These are phyloP conservation scores for Perithous albicinctus DNA, from an alignment of 2,888 invertebrate genomes.

Conservation along the genomic window DNA sequence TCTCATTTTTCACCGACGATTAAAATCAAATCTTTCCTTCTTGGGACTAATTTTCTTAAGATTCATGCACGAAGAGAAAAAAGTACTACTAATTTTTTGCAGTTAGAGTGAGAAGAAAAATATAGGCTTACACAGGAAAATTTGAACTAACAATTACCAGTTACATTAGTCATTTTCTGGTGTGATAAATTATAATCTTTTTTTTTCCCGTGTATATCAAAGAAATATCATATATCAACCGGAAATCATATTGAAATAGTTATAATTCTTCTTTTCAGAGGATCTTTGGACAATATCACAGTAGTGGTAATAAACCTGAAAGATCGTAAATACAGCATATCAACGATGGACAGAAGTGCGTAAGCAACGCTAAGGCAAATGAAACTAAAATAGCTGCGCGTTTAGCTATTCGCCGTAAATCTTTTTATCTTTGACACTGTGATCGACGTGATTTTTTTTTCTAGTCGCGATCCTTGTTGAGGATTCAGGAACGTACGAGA, in stretches of 20 bases:
- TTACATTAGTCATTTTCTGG: too few species aligned
- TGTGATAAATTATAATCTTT: constrained; percentile 16
- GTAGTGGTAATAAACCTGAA: constrained; percentile 95
- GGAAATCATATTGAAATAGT: background rate
- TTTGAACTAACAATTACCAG: too few species aligned
- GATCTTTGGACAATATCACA: constrained; percentile 98
- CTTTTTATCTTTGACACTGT: constrained; percentile 39
- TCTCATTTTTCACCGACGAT: too few species aligned
- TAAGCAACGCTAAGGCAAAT: constrained; percentile 21
- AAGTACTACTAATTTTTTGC: too few species aligned
- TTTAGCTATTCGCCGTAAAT: background rate
- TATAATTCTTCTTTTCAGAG: constrained; percentile 85
- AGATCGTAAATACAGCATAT: constrained; percentile 83
- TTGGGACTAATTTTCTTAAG: too few species aligned
- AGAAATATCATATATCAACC: background rate
- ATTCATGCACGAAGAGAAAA: too few species aligned
- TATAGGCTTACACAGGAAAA: too few species aligned
- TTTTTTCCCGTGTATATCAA: background rate
- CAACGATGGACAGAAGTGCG: constrained; percentile 70
- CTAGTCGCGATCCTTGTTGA: constrained; percentile 60
- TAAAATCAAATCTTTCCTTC: too few species aligned
- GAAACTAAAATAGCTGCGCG: background rate
- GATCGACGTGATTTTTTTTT: constrained; percentile 59
- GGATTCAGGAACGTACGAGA: constrained; percentile 8
- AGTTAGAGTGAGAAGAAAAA: too few species aligned